Base-by-base conservation (phyloP, 2,888 invertebrate genomes). In the Stenolophus ochropezus region DNA sequence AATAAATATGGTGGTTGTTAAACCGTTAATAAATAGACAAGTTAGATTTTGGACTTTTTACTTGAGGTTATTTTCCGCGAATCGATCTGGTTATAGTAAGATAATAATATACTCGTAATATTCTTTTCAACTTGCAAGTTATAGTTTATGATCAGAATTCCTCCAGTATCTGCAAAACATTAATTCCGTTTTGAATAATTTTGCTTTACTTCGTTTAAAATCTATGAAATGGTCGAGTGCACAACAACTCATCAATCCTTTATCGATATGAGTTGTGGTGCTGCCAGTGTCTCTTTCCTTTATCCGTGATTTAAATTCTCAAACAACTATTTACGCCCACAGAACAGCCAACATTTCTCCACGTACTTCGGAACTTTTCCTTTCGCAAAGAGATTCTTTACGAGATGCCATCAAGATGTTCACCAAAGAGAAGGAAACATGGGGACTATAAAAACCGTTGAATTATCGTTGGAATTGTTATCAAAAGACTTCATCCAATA, bases 241-340 rank as follows among this genome's bases (percentile, higher is more conserved):
- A 61, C 11, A 61, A 23, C 25, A 61, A 61, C 61, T 61, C 61
- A 25, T 61, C 61, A 61, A 21, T 61, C 61, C 61, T 61, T 61
- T 61, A 61, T 61, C 61, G 25, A 25, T 61, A 61, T 61, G 25
- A 61, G 4, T 61, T 61, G n/a, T 23, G 25, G 61, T 25, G 25
- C 25, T 61, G 23, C 61, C n/a, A 21, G 25, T 61, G 61, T 61
- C 61, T 61, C 14, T 61, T 61, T 61, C 61, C 61, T 61, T 61
- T 61, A 61, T 23, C 61, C 23, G 25, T 61, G 61, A 61, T 61
- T 61, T 61, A 61, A 61, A 61, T 61, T 25, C 61, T 25, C 25
- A n/a, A 61, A 23, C 61, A 25, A 61, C 61, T 61, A 25, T 61
- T 56, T 61, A 61, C 61, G 61, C 61, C 61, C 61, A 61, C 61